A percentile compares a stretch with the other conserved stretches of the same genome.
These are phyloP conservation scores for Zosterops lateralis DNA, from an alignment of 2,113 vertebrate genomes.

Conservation along the genomic window DNA sequence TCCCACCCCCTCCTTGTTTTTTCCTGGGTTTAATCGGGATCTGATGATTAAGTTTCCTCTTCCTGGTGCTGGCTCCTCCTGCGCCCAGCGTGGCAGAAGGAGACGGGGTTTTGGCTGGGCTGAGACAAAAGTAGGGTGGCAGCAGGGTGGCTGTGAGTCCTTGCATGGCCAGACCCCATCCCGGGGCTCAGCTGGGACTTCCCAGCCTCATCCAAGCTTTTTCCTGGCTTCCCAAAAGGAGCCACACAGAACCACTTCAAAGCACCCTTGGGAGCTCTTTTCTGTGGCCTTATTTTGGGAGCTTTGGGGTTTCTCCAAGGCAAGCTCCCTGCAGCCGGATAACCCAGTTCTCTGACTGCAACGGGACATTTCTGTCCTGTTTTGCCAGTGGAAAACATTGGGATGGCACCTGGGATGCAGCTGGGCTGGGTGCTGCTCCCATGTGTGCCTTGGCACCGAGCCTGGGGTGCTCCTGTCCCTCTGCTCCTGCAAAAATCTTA, in stretches of 20 bases:
- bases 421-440: background rate
- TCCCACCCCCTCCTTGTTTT: constrained; percentile 11
- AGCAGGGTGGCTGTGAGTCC: accelerated
- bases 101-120: accelerated
- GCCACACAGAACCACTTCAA: background rate
- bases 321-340: background rate
- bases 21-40: constrained; percentile 24
- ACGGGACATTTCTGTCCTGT: accelerated
- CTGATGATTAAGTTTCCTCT: constrained; percentile 52
- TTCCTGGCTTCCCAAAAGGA: accelerated
- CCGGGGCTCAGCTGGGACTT: background rate
- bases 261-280: background rate
- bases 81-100: accelerated
- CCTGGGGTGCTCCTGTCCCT: background rate
- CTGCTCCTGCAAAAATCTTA: background rate
- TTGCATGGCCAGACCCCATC: accelerated
- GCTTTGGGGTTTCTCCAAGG: background rate
- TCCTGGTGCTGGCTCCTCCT: constrained; percentile 24
- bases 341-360: background rate
- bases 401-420: background rate
- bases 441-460: accelerated
- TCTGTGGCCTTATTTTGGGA: background rate
- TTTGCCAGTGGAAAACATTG: background rate
- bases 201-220: background rate
- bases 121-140: background rate